A percentile compares a stretch with the other conserved stretches of the same genome.
These are phyloP conservation scores for Campoletis sonorensis DNA, from an alignment of 1,140 invertebrate genomes.

Conservation along the genomic window DNA sequence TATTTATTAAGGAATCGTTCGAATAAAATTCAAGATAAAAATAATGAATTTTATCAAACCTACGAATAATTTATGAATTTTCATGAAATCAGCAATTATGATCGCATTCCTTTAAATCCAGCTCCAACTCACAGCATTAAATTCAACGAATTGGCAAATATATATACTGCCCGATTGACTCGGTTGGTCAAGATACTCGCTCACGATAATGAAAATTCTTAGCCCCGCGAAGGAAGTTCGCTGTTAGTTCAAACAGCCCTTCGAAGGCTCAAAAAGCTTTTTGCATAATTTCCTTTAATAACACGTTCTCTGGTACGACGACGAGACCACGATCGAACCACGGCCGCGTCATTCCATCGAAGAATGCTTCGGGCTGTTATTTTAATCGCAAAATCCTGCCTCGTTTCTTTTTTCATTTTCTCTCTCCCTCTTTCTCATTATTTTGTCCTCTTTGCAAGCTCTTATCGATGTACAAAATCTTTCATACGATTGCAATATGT, in stretches of 20 bases:
- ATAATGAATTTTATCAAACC: not conserved
- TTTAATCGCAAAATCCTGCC: constrained; percentile 9
- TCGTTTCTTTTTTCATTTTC: not conserved
- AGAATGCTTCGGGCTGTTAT: constrained; percentile 21
- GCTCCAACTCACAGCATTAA: not conserved
- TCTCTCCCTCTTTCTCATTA: not conserved
- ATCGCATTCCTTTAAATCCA: not conserved
- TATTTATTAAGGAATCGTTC: too few species aligned
- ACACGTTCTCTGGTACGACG: constrained; percentile 2
- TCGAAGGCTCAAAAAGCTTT: constrained; percentile 18
- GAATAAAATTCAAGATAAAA: too few species aligned
- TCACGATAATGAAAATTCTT: constrained; percentile 22
- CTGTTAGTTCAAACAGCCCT: not conserved
- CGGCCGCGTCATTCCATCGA: constrained; percentile 7
- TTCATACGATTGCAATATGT: not conserved
- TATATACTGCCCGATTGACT: not conserved
- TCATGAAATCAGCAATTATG: not conserved
- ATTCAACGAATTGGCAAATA: not conserved
- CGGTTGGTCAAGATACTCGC: not conserved
- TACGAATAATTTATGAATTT: not conserved
- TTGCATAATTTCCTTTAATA: constrained; percentile 27
- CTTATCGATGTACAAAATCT: not conserved
- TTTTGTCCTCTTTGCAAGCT: not conserved
- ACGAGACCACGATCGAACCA: constrained; percentile 1
- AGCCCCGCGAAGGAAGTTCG: not conserved